These are phyloP conservation scores for Drosophila teissieri DNA, from an alignment of 1,140 invertebrate genomes.

Conservation along the genomic window DNA sequence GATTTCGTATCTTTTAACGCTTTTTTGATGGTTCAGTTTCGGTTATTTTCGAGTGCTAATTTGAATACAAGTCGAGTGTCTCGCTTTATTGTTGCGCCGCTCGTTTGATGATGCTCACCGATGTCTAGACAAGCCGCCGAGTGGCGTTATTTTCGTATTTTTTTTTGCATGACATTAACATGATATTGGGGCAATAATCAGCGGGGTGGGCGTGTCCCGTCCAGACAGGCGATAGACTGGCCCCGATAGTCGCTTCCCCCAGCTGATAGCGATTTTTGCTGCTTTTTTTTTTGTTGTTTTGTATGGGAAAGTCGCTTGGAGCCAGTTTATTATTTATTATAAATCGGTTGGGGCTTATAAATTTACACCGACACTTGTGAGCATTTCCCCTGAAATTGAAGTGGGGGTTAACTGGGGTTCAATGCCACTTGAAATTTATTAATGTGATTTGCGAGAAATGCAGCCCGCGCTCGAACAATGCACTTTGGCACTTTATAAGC, in stretches of 20 bases:
- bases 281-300: not conserved
- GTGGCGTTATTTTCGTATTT: slow-evolving; percentile 7
- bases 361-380: slow-evolving; percentile 46
- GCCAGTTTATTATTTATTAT: slow-evolving; percentile 38
- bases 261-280: slow-evolving; percentile 24
- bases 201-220: slow-evolving; percentile 42
- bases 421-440: slow-evolving; percentile 53
- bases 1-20: slow-evolving; percentile 20
- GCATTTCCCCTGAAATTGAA: slow-evolving; percentile 33
- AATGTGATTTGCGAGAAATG: slow-evolving; percentile 29
- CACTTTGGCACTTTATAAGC: slow-evolving; percentile 68
- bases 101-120: slow-evolving; percentile 27
- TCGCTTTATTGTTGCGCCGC: slow-evolving; percentile 41
- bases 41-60: slow-evolving; percentile 43
- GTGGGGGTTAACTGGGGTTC: slow-evolving; percentile 15
- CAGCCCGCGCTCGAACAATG: slow-evolving; percentile 53
- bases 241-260: slow-evolving; percentile 15
- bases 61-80: slow-evolving; percentile 57
- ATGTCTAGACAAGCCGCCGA: slow-evolving; percentile 49
- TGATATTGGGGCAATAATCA: slow-evolving; percentile 48
- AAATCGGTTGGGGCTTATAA: slow-evolving; percentile 41
- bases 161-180: slow-evolving; percentile 63
- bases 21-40: slow-evolving; percentile 38
- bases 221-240: slow-evolving; percentile 62
- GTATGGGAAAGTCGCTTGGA: slow-evolving; percentile 30